phyloP scores from a whole-genome alignment of 2,888 invertebrate species.

The Lasioglossum zephyrum region DNA sequence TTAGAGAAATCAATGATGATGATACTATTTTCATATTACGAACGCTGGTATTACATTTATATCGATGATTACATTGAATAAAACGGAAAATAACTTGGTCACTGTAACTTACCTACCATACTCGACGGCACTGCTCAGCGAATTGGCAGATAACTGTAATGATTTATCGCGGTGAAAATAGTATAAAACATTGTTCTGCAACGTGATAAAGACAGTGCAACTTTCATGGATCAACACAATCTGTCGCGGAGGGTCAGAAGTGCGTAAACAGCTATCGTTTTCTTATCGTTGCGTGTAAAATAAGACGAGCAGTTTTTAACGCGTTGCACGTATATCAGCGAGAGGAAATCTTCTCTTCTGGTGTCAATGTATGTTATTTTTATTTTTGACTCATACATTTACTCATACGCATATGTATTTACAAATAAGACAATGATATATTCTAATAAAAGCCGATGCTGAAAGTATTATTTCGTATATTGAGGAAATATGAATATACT shows the following conservation, averaged over 20 bases:
- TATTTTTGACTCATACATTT: not conserved
- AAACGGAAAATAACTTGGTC: constrained; percentile 14
- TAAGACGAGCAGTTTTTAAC: not conserved
- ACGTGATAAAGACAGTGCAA: constrained; percentile 29
- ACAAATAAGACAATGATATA: not conserved
- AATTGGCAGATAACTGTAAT: constrained; percentile 36
- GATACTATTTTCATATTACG: not conserved
- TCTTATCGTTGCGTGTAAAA: constrained; percentile 33
- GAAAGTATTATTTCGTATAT: not conserved
- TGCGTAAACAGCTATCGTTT: constrained; percentile 27
- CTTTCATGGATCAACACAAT: constrained; percentile 47
- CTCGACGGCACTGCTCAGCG: constrained; percentile 7
- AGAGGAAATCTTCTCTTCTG: not conserved
- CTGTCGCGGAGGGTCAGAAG: constrained; percentile 48
- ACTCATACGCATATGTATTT: too few relatives aligned
- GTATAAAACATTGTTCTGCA: constrained; percentile 13
- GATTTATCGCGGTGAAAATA: constrained; percentile 22
- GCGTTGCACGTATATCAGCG: not conserved
- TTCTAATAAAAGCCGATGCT: not conserved
- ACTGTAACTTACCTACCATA: constrained; percentile 46
- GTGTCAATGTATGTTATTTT: not conserved
- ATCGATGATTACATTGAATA: not conserved
- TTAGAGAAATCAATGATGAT: not conserved
- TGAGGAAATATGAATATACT: too few relatives aligned
- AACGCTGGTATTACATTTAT: not conserved